phyloP scores from a whole-genome alignment of 2,888 invertebrate species.

The Pterobdella sp. region DNA sequence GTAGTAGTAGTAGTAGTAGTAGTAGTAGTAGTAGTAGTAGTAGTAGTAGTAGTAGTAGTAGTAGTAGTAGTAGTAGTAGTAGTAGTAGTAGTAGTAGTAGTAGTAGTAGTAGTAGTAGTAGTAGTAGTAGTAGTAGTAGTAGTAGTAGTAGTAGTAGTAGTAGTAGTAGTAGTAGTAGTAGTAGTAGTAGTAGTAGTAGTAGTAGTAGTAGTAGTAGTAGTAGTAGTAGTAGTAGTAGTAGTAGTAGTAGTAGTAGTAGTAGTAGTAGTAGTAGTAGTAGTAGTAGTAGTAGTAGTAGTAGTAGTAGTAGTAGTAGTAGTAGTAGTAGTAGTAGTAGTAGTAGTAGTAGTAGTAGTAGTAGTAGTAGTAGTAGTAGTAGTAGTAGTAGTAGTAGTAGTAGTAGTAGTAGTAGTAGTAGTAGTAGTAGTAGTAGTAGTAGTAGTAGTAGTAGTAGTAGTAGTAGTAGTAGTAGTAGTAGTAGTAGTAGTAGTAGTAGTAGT shows the following conservation, averaged over 20 bases:
- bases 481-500: neutral
- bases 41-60: constrained; percentile 32
- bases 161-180: neutral
- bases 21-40: constrained; percentile 31
- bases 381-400: neutral
- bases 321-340: neutral
- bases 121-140: constrained; percentile 12
- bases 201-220: neutral
- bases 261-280: neutral
- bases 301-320: neutral
- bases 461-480: neutral
- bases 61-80: constrained; percentile 32
- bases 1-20: constrained; percentile 13
- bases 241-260: neutral
- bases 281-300: neutral
- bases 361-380: neutral
- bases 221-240: neutral
- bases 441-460: neutral
- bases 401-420: neutral
- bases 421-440: neutral
- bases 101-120: constrained; percentile 24
- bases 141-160: neutral
- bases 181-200: neutral
- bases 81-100: constrained; percentile 32
- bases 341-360: neutral